These are phyloP conservation scores for Arge pagana DNA, from an alignment of 2,888 invertebrate genomes.

Conservation along the genomic window DNA sequence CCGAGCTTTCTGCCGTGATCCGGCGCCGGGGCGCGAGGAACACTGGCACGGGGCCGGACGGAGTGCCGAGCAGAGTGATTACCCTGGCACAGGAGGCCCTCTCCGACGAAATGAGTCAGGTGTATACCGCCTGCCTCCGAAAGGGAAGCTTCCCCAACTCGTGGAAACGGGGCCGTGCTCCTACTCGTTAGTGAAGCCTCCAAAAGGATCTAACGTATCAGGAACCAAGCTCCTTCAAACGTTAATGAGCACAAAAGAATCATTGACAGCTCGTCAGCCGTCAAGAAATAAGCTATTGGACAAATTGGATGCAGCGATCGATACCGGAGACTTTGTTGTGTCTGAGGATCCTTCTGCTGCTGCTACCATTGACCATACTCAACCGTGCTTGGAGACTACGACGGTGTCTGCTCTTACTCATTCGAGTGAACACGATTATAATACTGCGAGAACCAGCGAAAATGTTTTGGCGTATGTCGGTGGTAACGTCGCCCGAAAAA, in stretches of 20 bases:
- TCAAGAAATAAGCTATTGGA: conserved; percentile 21
- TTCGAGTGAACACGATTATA: conserved; percentile 24
- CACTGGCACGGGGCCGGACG: no score
- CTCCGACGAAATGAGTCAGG: no score
- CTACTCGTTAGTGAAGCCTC: conserved; percentile 33
- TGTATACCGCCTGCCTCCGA: no score
- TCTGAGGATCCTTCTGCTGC: conserved; percentile 4
- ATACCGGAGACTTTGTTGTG: conserved; percentile 12
- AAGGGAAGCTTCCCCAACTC: no score
- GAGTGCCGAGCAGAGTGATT: no score
- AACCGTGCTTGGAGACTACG: conserved; percentile 10
- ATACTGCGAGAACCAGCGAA: conserved; percentile 24
- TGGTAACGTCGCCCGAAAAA: conserved; percentile 28
- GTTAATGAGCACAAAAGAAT: conserved; percentile 23
- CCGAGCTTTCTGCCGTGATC: no score
- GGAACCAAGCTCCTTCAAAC: conserved; percentile 27
- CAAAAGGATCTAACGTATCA: conserved; percentile 30
- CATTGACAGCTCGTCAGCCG: no score
- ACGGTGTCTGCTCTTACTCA: conserved; percentile 11
- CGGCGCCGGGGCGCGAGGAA: no score
- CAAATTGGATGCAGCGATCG: conserved; percentile 22
- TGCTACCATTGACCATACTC: background rate
- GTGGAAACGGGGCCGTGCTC: no score
- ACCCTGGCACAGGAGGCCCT: no score
- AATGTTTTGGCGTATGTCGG: conserved; percentile 25